Evolutionary conservation across 2,888 invertebrate genomes (phyloP), one percentile per base, ranked within the genome.

Genomic region (Poecilobothrus nobilitatus): DNA sequence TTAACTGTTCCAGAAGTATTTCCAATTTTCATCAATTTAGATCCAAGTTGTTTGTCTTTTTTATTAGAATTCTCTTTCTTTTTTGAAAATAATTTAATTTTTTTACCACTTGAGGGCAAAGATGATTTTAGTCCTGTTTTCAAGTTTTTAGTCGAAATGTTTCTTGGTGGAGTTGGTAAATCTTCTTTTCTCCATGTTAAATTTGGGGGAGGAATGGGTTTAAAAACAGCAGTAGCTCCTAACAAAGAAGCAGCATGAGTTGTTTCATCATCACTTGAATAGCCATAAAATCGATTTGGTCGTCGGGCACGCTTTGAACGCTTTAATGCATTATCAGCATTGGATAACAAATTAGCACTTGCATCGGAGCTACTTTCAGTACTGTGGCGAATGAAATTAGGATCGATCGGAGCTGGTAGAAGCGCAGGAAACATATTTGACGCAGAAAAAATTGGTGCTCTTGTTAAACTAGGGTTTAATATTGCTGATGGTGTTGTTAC

Each of bases 251-350:
- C 8, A 34, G 2, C 12, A 20, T 34, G 33, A 15, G 34, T 3
- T 7, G n/a, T n/a, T 20, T 65, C 93, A 75, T 93, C 93, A 74
- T 92, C 93, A 78, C 92, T 92, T 0, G 92, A 91, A 78, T 93
- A 93, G 0, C 93, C 94, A 77, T 93, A 94, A 78, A 94, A 94
- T 76, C 89, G 91, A 76, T 93, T 93, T 0, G 92, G 93, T 37
- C 92, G 89, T 63, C 93, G 83, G 75, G 91, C 86, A 70, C 93
- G 86, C 80, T 93, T 92, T 1, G 93, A 93, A 61, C 92, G 84
- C 76, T 89, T 91, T 10, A 82, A 72, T 1, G 80, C 76, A 21
- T 81, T 88, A 75, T 90, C 90, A 7, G 83, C 82, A 74, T 86
- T 86, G 0, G 84, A 84, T 15, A 53, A 6, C 18, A 53, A 18